These are phyloP conservation scores for Araneus ventricosus DNA, from an alignment of 1,140 invertebrate species.

Conservation along the genomic window DNA sequence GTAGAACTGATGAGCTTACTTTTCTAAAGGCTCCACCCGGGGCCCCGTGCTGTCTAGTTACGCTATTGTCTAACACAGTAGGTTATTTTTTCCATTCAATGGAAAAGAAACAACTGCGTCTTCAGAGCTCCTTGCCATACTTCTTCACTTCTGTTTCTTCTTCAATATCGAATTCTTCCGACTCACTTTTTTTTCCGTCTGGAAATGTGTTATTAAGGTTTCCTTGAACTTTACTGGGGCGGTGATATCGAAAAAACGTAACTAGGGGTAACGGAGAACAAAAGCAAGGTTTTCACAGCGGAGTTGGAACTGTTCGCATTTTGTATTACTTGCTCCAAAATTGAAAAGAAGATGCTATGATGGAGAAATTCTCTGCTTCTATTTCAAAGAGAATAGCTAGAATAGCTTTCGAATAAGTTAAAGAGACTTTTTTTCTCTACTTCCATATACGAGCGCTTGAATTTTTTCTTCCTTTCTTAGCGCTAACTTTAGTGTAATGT, in stretches of 20 bases:
- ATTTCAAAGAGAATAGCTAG: constrained; percentile 16
- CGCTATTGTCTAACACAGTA: not conserved
- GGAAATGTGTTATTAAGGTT: constrained; percentile 5
- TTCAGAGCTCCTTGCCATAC: not conserved
- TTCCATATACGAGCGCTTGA: not conserved
- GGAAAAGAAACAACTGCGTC: not conserved
- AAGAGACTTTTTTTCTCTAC: not conserved
- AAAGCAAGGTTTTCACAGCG: not conserved
- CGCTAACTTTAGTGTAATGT: not conserved
- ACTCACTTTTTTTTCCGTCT: not conserved
- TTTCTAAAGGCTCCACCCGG: too few species aligned
- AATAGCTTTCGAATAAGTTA: constrained; percentile 14
- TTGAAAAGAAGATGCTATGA: not conserved
- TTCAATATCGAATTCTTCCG: not conserved
- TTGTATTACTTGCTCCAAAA: not conserved
- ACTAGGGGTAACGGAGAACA: not conserved
- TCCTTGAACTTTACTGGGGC: too few species aligned
- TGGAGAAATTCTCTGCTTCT: not conserved
- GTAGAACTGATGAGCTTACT: too few species aligned
- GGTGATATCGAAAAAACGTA: not conserved
- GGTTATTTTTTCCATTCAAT: not conserved
- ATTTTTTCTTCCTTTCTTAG: not conserved
- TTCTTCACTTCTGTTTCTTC: not conserved
- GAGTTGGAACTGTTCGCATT: not conserved
- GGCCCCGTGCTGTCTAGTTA: too few species aligned